Evolutionary conservation across 2,113 vertebrate genomes (phyloP).

Genomic region (Etia nguti): DNA sequence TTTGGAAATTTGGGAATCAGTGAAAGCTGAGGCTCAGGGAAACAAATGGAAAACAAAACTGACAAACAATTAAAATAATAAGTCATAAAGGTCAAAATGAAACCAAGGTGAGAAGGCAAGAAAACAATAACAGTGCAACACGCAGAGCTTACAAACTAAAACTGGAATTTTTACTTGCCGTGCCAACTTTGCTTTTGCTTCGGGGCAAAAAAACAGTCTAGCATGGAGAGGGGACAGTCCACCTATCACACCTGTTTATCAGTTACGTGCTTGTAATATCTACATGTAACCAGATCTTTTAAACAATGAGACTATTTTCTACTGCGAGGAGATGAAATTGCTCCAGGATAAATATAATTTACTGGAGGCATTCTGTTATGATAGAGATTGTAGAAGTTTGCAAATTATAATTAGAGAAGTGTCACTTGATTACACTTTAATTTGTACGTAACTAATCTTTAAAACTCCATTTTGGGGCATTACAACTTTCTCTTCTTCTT

Average conservation of each 20-base stretch:
- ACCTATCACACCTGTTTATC: constrained; percentile 44
- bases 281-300: constrained; percentile 31
- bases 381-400: background rate
- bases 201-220: background rate
- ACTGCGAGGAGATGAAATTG: background rate
- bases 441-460: background rate
- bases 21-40: background rate
- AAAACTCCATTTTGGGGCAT: background rate
- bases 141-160: background rate
- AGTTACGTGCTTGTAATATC: constrained; percentile 48
- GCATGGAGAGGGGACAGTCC: background rate
- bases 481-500: background rate
- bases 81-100: background rate
- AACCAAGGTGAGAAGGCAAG: background rate
- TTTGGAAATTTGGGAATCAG: background rate
- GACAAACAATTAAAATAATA: background rate
- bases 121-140: background rate
- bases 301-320: constrained; percentile 12
- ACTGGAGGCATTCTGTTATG: background rate
- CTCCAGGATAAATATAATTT: constrained; percentile 15
- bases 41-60: background rate
- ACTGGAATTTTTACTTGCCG: constrained; percentile 32
- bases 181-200: constrained; percentile 38
- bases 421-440: constrained; percentile 21
- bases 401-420: constrained; percentile 35